Percentiles rank a stretch among this genome's conserved stretches.
Conservation (phyloP, 2,888 invertebrate species). For the Dexiosoma caninum region DNA sequence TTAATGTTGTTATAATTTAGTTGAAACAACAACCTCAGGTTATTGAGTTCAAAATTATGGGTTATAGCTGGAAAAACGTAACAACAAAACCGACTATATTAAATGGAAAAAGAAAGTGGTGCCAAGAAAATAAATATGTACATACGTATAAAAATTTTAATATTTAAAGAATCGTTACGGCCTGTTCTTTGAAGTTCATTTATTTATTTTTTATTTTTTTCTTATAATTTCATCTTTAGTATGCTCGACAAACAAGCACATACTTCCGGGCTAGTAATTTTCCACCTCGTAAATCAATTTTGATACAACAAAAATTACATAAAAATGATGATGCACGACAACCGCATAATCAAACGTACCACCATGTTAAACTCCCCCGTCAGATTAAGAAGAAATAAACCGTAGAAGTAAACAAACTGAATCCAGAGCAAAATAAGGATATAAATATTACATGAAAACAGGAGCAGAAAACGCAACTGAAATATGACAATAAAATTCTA, state of each 20-base stretch:
- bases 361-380: conserved; percentile 32
- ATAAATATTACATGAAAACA: conserved; percentile 62
- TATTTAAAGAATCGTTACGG: neutral
- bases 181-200: neutral
- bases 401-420: neutral
- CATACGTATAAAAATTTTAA: neutral
- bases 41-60: conserved; percentile 52
- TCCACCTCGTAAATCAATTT: conserved; percentile 62
- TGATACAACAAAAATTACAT: conserved; percentile 45
- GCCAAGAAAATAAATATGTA: conserved; percentile 52
- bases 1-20: conserved; percentile 58
- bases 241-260: conserved; percentile 52
- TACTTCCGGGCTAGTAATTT: conserved; percentile 59
- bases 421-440: conserved; percentile 20
- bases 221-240: conserved; percentile 44
- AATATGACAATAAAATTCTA: conserved; percentile 77
- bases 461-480: conserved; percentile 36
- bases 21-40: conserved; percentile 59
- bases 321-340: conserved; percentile 58
- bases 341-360: conserved; percentile 48
- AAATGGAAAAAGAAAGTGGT: neutral
- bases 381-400: neutral
- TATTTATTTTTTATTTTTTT: neutral
- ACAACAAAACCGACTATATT: neutral
- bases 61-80: neutral